These are phyloP conservation scores for Ochotona princeps DNA, from an alignment of 2,113 vertebrate species.

Conservation along the genomic window DNA sequence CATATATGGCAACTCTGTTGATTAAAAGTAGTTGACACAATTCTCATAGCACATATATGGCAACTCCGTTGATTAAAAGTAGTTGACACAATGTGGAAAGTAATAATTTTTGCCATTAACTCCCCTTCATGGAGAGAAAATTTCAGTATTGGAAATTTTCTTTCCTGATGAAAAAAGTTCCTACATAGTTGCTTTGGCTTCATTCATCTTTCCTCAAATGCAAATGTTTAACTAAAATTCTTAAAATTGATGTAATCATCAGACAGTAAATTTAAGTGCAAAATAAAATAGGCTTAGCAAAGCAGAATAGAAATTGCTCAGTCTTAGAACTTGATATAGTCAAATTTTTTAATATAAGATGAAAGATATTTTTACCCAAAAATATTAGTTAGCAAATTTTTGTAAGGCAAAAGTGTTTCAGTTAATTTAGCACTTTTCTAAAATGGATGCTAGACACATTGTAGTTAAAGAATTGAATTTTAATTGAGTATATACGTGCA, in stretches of 20 bases:
- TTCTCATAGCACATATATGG: too few relatives aligned
- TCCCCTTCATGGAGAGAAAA: too few relatives aligned
- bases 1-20: neutral
- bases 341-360: neutral
- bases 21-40: too few relatives aligned
- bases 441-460: neutral
- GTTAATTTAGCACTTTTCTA: neutral
- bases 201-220: slow-evolving; percentile 9
- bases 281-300: neutral
- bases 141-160: neutral
- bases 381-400: neutral
- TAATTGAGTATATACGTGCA: neutral
- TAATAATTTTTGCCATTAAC: too few relatives aligned
- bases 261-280: neutral
- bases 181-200: neutral
- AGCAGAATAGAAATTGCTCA: neutral
- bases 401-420: neutral
- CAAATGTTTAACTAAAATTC: neutral
- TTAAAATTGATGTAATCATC: neutral
- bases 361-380: neutral
- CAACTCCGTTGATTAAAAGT: too few relatives aligned
- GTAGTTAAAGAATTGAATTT: neutral
- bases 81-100: too few relatives aligned
- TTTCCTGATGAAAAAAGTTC: neutral
- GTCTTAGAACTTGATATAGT: neutral